Base-by-base conservation (phyloP, 2,113 vertebrate species). In the Pangasianodon gigas region DNA sequence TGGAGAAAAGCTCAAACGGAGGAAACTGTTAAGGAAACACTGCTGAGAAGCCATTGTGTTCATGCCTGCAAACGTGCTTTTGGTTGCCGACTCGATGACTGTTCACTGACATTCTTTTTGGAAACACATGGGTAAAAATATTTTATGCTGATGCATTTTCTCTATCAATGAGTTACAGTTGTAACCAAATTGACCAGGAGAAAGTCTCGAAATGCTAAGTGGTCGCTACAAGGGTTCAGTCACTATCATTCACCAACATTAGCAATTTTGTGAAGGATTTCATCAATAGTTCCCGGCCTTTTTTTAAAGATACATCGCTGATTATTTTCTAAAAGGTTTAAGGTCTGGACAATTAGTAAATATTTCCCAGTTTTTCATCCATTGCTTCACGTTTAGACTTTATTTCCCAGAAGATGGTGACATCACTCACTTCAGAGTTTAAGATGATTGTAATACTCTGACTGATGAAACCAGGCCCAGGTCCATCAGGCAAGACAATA, bases 11-110 rank as follows among this genome's bases (percentile, higher is more conserved):
- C 18, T 89, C 52, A 85, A 46, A 44, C 11, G 54, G 52, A 88
- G 87, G 87, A 74, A 88, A 74, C 7, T 0, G 88, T 46, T 9
- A 85, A 75, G 67, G 69, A 85, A 89, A 62, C 44, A 3, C 29
- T 37, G 41, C 54, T 37, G 41, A 77, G 67, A 74, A 18, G 14
- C 69, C 71, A 41, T 85, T 85, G 88, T 85, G 69, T 65, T 89
- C 32, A 79, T 6, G 10, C 4, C 54, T 32, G 65, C 62, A 82
- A 69, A 19, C 24, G 14, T 5, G 19, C 44, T 83, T 89, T 74
- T 32, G 1, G 37, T 48, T 41, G 48, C 81, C 4, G 32, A 52
- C n/a, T 37, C 60, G 11, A 16, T 56, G 46, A 24, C 54, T 65
- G 46, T 13, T 71, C 37, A 46, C 19, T 24, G 29, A 48, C 62